Evolutionary conservation across 30 jellyfish, hydroid and myxozoan genomes (phyloP), one percentile per base, ranked within the genome.

Genomic region (Hydractinia symbiolongicarpus): DNA sequence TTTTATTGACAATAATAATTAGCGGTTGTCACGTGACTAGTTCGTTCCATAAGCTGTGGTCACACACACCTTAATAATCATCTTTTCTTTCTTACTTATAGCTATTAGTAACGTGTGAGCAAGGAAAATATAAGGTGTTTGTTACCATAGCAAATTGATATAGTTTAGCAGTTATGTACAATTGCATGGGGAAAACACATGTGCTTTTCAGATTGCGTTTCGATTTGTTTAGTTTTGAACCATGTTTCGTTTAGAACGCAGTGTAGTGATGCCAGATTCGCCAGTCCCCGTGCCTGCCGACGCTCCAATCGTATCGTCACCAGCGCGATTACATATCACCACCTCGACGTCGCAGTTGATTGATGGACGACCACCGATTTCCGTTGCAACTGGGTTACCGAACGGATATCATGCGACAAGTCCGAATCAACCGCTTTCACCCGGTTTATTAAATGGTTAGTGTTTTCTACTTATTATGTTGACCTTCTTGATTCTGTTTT

Each of bases 181-280:
- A 30, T 30, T 30, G 44, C 44, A 30, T 30, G 44, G 44, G 44
- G 44, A 30, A 30, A 30, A 30, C 44, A 30, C 44, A 30, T 30
- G 44, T 30, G 44, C 44, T 30, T 30, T 30, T 30, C 44, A 30
- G 44, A 30, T 30, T 30, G 44, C 44, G 44, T 30, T 30, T 30
- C 44, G 44, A 30, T 30, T 2, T 30, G 44, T 30, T 30, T 30
- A 30, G 44, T 30, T 30, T 30, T 30, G 44, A 30, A 30, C 44
- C 44, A 30, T 30, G 19, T 61, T 79, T 20, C 40, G 66, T 64
- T 64, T 64, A 66, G 74, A 66, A 70, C 76, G 90, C 72, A 88
- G 81, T 76, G 84, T 79, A 13, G 88, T 78, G 71, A 93, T 93
- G 99, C 99, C 99, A 51, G 99, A 93, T 67, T 93, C 99, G 20